A percentile compares a stretch with the other conserved stretches of the same genome.
Evolutionary conservation across 2,113 vertebrate genomes (phyloP).

Genomic region (Sialia sialis): DNA sequence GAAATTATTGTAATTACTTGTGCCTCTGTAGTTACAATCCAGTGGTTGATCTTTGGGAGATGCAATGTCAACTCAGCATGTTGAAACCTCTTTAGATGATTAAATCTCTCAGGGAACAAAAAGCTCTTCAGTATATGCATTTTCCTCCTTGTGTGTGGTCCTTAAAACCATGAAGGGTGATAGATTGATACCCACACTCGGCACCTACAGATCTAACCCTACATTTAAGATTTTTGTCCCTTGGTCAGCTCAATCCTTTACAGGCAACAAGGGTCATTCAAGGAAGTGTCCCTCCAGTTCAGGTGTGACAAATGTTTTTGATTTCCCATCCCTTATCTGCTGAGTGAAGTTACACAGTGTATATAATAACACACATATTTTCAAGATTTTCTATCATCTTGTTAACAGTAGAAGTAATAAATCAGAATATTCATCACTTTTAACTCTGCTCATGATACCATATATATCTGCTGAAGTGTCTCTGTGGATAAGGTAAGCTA

Average conservation of each 20-base stretch:
- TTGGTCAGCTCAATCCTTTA: background rate
- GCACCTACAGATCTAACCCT: background rate
- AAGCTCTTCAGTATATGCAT: background rate
- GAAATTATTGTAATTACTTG: too few species aligned
- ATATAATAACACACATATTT: conserved; percentile 46
- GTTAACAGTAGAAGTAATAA: conserved; percentile 59
- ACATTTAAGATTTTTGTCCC: background rate
- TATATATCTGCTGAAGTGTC: conserved; percentile 63
- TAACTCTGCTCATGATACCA: conserved; percentile 52
- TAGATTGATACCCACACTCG: background rate
- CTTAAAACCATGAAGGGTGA: background rate
- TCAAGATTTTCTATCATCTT: conserved; percentile 57
- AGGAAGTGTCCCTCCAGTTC: background rate
- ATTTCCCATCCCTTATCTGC: background rate
- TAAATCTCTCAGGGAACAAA: background rate
- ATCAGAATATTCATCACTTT: conserved; percentile 60
- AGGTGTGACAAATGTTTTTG: conserved; percentile 21
- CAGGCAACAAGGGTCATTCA: background rate
- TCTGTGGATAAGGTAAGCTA: conserved; percentile 50
- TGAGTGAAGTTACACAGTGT: conserved; percentile 5
- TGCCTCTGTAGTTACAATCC: background rate
- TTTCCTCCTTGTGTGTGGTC: background rate
- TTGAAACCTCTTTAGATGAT: background rate
- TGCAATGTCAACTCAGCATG: background rate
- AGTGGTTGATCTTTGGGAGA: background rate